Evolutionary conservation across 2,113 vertebrate genomes (phyloP).

Genomic region (Pionites leucogaster): DNA sequence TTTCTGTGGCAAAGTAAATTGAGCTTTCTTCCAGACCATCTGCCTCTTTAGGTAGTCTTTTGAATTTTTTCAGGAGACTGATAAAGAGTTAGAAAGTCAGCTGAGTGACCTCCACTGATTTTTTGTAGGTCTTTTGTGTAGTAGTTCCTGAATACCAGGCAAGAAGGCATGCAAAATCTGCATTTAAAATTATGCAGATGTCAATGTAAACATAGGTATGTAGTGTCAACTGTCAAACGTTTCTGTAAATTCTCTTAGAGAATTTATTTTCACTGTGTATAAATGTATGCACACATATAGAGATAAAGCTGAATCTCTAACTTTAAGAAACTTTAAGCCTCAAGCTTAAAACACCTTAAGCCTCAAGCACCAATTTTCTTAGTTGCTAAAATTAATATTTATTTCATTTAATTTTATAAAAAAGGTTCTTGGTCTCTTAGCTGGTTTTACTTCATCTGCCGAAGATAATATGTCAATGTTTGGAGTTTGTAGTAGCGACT

Average conservation of each 20-base stretch:
- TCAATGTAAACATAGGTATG: not conserved
- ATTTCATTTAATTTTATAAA: not conserved
- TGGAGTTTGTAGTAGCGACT: not conserved
- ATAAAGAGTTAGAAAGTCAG: not conserved
- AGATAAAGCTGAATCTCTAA: not conserved
- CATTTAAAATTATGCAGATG: not conserved
- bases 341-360: not conserved
- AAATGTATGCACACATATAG: not conserved
- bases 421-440: not conserved
- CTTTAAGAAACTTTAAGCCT: not conserved
- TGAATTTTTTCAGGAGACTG: not conserved
- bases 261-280: not conserved
- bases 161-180: not conserved
- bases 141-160: not conserved
- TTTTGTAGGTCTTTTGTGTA: not conserved
- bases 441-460: not conserved
- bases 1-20: not conserved
- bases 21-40: not conserved
- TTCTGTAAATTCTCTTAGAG: not conserved
- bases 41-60: not conserved
- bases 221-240: not conserved
- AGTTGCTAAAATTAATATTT: not conserved
- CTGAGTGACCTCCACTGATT: not conserved
- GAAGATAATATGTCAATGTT: not conserved
- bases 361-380: not conserved